Conservation (phyloP, 2,888 invertebrate species). For the Nymphalis polychloros region DNA sequence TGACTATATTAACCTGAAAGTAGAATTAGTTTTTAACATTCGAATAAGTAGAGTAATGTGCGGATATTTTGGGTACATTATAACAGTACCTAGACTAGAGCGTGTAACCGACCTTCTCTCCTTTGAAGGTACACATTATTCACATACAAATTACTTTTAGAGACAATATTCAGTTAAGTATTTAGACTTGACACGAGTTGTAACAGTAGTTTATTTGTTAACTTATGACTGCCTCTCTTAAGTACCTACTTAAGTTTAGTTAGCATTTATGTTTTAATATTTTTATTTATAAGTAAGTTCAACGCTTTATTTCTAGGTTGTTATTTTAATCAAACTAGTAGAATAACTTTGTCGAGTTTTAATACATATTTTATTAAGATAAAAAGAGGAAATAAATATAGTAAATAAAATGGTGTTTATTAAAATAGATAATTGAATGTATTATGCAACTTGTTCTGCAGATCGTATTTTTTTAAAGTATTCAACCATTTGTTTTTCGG, state of each 20-base stretch:
- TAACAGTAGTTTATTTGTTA: slow-evolving; percentile 4
- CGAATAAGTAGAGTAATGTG: slow-evolving; percentile 7
- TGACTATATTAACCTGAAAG: neutral
- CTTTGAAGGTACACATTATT: slow-evolving; percentile 15
- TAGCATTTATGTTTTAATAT: too few species aligned
- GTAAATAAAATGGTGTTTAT: too few species aligned
- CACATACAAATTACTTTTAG: slow-evolving; percentile 23
- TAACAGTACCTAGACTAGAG: slow-evolving; percentile 23
- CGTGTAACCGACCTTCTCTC: slow-evolving; percentile 15
- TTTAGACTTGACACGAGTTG: neutral
- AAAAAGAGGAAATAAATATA: too few species aligned
- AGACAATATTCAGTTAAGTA: slow-evolving; percentile 3
- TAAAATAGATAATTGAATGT: too few species aligned
- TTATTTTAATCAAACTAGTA: too few species aligned
- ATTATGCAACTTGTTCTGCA: neutral
- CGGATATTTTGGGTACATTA: slow-evolving; percentile 17
- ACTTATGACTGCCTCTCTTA: neutral
- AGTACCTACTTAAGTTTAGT: too few species aligned
- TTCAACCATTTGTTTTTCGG: neutral
- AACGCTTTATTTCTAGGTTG: too few species aligned
- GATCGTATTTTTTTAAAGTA: too few species aligned
- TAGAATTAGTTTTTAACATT: neutral
- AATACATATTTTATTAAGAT: too few species aligned
- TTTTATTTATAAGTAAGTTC: too few species aligned
- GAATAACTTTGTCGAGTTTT: too few species aligned